Evolutionary conservation across 2,797 vertebrate species (phyloP), one percentile per base, ranked within the genome.

Genomic region (Gymnothorax javanicus): DNA sequence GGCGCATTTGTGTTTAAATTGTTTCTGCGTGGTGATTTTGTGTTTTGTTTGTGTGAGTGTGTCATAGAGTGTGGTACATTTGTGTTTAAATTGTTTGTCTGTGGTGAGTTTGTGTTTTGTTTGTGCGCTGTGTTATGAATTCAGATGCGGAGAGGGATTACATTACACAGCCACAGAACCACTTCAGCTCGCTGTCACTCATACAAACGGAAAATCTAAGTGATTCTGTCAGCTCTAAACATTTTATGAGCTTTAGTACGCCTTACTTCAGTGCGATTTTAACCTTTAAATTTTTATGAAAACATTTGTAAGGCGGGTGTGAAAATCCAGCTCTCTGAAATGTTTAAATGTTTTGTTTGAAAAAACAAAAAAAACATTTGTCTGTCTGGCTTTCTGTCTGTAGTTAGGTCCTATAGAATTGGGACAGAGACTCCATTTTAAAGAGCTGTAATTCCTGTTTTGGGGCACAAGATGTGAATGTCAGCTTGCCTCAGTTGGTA

Each of bases 261-360:
- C 52, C 52, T 86, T 13, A 33, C 73, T n/a, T 17, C 58, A 54
- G 85, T 50, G 50, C 50, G 4, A 79, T 50, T 59, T 81, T 86
- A 59, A 67, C 43, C 43, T 86, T 86, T 69, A 82, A 82, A 56
- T 33, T 62, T 67, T 69, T 79, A 86, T 86, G 75, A 86, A 86
- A 52, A 13, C 71, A 86, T 86, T n/a, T 23, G 62, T 62, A 56
- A 50, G 27, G 50, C 85, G 25, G 58, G 71, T 86, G 85, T 79
- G 73, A 73, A 27, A 62, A 54, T 20, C 8, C 8, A 5, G 75
- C 17, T 20, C 15, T 71, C 67, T 69, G 23, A 69, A 69, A 69
- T 17, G 15, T 62, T 15, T 4, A 69, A 25, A 69, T 69, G 4
- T n/a, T 69, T 7, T 0, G 4, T 25, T 25, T 69, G 23, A 7